These are phyloP conservation scores for Hippocampus zosterae DNA, from an alignment of 2,113 vertebrate genomes.

Conservation along the genomic window DNA sequence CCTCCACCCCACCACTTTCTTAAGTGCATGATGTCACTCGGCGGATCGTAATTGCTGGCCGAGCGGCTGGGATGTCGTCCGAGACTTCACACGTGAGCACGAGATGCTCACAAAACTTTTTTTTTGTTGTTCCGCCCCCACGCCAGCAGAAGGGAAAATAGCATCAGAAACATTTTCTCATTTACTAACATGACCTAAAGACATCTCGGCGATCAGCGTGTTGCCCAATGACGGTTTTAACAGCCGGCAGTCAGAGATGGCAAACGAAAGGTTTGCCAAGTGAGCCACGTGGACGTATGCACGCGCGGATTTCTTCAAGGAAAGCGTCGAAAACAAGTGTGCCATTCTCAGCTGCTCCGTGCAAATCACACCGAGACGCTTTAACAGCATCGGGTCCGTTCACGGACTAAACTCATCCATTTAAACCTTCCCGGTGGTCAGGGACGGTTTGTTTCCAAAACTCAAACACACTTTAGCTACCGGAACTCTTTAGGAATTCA, in stretches of 20 bases:
- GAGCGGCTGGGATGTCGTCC: constrained; percentile 32
- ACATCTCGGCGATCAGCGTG: no score
- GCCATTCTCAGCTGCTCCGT: constrained; percentile 56
- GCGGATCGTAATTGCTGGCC: constrained; percentile 19
- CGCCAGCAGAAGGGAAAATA: background rate
- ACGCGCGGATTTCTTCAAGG: constrained; percentile 14
- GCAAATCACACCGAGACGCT: constrained; percentile 60
- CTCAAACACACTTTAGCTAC: constrained; percentile 42
- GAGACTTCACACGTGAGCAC: constrained; percentile 28
- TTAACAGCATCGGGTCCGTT: constrained; percentile 48
- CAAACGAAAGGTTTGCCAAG: no score
- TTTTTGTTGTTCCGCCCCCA: background rate
- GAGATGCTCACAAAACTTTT: constrained; percentile 8
- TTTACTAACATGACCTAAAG: no score
- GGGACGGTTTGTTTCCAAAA: constrained; percentile 38
- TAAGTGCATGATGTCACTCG: constrained; percentile 47
- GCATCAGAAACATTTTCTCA: background rate
- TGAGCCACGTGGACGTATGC: constrained; percentile 1
- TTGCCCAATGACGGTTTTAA: no score
- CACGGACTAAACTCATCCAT: constrained; percentile 57
- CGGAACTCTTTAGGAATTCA: constrained; percentile 27
- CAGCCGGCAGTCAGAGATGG: no score
- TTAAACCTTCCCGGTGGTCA: constrained; percentile 44
- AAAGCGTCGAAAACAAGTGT: constrained; percentile 19
- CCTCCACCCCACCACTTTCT: constrained; percentile 18